phyloP scores from a whole-genome alignment of 2,888 invertebrate species.

The Podabrus alpinus region DNA sequence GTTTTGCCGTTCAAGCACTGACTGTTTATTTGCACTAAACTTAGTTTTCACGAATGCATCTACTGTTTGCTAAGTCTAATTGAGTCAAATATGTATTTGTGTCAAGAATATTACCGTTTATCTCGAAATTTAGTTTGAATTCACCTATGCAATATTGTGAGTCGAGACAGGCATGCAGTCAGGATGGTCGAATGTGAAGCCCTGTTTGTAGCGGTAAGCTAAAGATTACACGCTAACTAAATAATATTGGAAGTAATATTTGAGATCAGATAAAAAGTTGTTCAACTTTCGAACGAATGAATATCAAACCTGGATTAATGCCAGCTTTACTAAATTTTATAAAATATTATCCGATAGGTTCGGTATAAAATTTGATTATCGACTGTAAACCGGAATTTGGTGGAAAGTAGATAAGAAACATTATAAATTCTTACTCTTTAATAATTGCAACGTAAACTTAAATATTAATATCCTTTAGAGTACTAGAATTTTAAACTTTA shows the following conservation, averaged over 20 bases:
- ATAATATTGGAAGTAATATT: background rate
- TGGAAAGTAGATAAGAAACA: conserved; percentile 18
- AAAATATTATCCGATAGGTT: conserved; percentile 4
- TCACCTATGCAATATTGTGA: background rate
- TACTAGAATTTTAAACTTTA: background rate
- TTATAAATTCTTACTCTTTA: conserved; percentile 4
- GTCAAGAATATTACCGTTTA: background rate
- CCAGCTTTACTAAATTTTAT: background rate
- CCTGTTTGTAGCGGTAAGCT: background rate
- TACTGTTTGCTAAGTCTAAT: background rate
- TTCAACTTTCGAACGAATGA: conserved; percentile 1
- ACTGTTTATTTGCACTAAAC: background rate
- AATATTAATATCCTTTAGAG: background rate
- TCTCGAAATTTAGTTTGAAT: background rate
- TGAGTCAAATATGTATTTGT: background rate
- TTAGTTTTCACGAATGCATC: background rate
- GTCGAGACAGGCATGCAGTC: background rate
- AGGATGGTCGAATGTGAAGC: background rate
- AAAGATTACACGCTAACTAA: background rate
- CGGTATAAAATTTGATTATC: conserved; percentile 7
- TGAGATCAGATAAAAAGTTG: background rate
- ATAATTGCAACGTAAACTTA: background rate
- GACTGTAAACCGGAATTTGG: conserved; percentile 8
- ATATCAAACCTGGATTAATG: conserved; percentile 1
- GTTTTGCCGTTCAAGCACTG: background rate